phyloP scores from a whole-genome alignment of 1,140 invertebrate genomes.

The Trichogramma pretiosum region DNA sequence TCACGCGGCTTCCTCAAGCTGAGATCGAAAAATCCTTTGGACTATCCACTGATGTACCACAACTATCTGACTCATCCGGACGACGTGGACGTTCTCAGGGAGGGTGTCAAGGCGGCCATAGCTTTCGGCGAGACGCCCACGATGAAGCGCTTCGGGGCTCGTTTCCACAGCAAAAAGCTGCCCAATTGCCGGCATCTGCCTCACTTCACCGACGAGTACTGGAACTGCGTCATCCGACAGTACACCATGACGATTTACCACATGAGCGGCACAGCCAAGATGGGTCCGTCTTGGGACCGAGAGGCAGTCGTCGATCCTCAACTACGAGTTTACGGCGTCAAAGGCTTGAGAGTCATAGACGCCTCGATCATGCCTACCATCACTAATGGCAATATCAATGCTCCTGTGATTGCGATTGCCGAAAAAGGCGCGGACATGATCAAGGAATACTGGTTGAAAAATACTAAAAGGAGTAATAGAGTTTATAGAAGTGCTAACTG shows the following conservation, averaged over 20 bases:
- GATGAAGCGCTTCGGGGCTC: conserved; percentile 64
- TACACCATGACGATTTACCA: conserved; percentile 85
- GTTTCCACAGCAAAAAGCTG: conserved; percentile 59
- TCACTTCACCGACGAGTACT: conserved; percentile 72
- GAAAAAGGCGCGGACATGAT: conserved; percentile 86
- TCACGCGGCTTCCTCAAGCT: conserved; percentile 73
- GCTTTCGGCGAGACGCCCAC: conserved; percentile 67
- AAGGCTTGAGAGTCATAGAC: conserved; percentile 68
- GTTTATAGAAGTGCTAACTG: neutral
- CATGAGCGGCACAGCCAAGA: conserved; percentile 73
- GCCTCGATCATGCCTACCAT: conserved; percentile 75
- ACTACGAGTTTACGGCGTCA: conserved; percentile 65
- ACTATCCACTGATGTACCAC: conserved; percentile 79
- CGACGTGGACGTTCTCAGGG: conserved; percentile 67
- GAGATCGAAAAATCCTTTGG: conserved; percentile 66
- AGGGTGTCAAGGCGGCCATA: conserved; percentile 76
- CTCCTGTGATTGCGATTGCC: conserved; percentile 84
- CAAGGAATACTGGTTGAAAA: conserved; percentile 44
- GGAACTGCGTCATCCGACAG: conserved; percentile 68
- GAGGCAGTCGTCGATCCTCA: conserved; percentile 75
- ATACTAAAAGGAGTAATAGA: conserved; percentile 8
- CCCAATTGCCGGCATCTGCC: conserved; percentile 73
- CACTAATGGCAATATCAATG: conserved; percentile 77
- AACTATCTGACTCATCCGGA: conserved; percentile 79
- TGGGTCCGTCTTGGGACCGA: conserved; percentile 68